These are phyloP conservation scores for Pogona vitticeps DNA, from an alignment of 2,113 vertebrate species.

Conservation along the genomic window DNA sequence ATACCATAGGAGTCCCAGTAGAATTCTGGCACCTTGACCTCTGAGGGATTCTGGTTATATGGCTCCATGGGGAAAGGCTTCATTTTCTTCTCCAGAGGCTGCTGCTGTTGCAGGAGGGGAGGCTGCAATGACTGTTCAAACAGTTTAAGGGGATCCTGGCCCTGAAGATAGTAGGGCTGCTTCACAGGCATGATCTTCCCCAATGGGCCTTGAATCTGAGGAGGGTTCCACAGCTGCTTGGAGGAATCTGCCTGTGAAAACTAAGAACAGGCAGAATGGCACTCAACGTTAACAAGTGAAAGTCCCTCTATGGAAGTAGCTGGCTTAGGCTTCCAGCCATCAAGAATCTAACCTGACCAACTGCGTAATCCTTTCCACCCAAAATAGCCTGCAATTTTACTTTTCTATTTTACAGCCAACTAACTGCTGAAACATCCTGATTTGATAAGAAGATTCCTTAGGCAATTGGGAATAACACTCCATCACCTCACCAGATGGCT, in stretches of 20 bases:
- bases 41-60: slow-evolving; percentile 84
- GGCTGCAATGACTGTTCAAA: slow-evolving; percentile 88
- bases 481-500: background rate
- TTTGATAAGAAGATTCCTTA: background rate
- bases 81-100: slow-evolving; percentile 93
- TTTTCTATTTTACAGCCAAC: background rate
- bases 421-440: background rate
- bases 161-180: slow-evolving; percentile 86
- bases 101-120: slow-evolving; percentile 80
- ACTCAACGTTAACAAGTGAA: slow-evolving; percentile 36
- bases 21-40: slow-evolving; percentile 91
- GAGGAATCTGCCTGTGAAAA: slow-evolving; percentile 89
- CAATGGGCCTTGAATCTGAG: slow-evolving; percentile 85
- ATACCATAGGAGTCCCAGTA: slow-evolving; percentile 92
- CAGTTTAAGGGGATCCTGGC: slow-evolving; percentile 90
- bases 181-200: slow-evolving; percentile 92
- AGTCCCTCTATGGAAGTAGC: background rate
- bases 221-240: slow-evolving; percentile 93
- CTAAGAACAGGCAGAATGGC: slow-evolving; percentile 58
- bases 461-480: background rate
- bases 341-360: accelerated
- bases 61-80: slow-evolving; percentile 90
- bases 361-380: background rate
- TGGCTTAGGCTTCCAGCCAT: background rate
- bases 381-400: background rate